A percentile compares a stretch with the other conserved stretches of the same genome.
phyloP scores from a whole-genome alignment of 2,113 vertebrate species.

The Ctenodactylus gundi region DNA sequence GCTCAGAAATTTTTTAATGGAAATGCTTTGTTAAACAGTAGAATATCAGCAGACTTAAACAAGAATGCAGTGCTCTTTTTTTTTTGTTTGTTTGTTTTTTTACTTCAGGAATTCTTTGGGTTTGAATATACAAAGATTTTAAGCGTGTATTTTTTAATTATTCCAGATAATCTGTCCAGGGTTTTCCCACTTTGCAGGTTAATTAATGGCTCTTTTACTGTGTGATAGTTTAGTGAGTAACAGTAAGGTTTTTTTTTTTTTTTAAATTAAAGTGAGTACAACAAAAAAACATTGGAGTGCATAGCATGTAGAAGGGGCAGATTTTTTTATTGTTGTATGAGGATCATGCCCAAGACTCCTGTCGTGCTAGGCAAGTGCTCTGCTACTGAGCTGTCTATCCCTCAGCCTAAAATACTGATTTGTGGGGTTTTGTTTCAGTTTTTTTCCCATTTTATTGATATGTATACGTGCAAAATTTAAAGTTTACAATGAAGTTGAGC shows the following conservation, averaged over 20 bases:
- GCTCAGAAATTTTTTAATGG: not conserved
- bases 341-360: not conserved
- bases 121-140: slow-evolving; percentile 13
- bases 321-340: not conserved
- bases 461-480: no score
- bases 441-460: no score
- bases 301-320: not conserved
- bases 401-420: not conserved
- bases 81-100: no score
- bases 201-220: not conserved
- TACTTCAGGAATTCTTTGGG: not conserved
- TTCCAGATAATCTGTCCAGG: not conserved
- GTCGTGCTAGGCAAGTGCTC: not conserved
- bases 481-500: no score
- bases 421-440: slow-evolving; percentile 28
- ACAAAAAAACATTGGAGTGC: not conserved
- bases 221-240: not conserved
- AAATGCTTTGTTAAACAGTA: slow-evolving; percentile 3
- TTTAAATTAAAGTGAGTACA: not conserved
- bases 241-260: not conserved
- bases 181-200: not conserved
- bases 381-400: not conserved
- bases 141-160: not conserved
- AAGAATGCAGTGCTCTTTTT: slow-evolving; percentile 8
- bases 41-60: not conserved